Evolutionary conservation across 2,113 vertebrate genomes (phyloP).

Genomic region (Raja brachyura): DNA sequence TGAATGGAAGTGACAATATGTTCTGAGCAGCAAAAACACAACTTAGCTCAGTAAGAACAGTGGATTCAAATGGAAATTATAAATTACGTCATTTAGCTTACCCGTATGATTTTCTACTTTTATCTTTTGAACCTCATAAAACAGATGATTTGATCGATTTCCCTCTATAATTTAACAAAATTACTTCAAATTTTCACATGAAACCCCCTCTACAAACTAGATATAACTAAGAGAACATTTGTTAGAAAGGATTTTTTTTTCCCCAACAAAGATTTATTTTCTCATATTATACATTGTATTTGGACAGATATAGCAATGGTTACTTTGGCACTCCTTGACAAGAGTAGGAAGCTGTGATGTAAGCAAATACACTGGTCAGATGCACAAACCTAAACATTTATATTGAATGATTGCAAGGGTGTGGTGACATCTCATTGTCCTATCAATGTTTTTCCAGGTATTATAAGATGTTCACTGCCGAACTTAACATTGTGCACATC

Average conservation of each 20-base stretch:
- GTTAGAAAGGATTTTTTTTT: too few species aligned
- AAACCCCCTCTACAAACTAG: background rate
- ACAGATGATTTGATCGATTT: background rate
- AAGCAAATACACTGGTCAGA: background rate
- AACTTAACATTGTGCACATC: too few species aligned
- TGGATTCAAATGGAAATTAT: background rate
- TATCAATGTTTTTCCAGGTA: slow-evolving; percentile 4
- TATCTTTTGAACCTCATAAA: background rate
- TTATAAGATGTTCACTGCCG: background rate
- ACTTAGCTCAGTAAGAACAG: background rate
- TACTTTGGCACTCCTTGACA: background rate
- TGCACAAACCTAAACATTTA: background rate
- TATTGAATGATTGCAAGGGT: slow-evolving; percentile 4
- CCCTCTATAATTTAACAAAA: background rate
- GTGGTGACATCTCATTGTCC: background rate
- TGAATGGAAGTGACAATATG: background rate
- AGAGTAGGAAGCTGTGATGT: background rate
- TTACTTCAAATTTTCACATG: too few species aligned
- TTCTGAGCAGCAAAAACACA: background rate
- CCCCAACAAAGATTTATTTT: background rate
- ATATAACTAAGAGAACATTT: background rate
- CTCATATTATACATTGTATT: background rate
- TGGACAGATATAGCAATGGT: background rate
- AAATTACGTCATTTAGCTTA: background rate
- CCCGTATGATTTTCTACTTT: background rate